These are phyloP conservation scores for Muscicapa adusta DNA, from an alignment of 2,113 vertebrate species.

Conservation along the genomic window DNA sequence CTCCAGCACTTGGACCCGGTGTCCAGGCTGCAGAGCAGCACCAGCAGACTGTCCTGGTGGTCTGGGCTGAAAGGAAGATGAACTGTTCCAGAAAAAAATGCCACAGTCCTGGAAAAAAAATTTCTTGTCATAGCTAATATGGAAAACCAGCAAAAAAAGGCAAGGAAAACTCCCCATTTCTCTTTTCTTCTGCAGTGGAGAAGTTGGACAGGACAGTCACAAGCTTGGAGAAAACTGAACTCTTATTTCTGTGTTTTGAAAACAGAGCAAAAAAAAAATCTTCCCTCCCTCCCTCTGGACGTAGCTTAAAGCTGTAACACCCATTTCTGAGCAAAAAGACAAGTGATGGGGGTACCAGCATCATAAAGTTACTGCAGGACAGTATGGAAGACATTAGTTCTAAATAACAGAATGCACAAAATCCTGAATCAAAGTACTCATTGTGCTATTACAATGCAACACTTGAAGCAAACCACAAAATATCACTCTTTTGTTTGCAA, in stretches of 20 bases:
- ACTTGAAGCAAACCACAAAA: not conserved
- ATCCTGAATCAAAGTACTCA: not conserved
- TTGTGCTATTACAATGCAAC: not conserved
- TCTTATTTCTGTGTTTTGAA: not conserved
- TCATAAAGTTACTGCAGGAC: not conserved
- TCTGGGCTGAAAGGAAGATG: fast-evolving
- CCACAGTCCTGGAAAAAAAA: not conserved
- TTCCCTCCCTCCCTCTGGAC: no score
- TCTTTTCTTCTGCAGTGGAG: not conserved
- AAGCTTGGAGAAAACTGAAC: not conserved
- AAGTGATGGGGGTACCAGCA: not conserved
- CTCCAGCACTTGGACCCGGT: fast-evolving
- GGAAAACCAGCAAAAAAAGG: not conserved
- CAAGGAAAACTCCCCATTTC: no score
- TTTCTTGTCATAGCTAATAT: not conserved
- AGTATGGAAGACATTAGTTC: not conserved
- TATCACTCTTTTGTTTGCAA: not conserved
- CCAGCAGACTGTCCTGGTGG: no score
- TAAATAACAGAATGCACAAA: not conserved
- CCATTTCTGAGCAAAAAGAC: not conserved
- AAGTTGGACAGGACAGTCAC: fast-evolving
- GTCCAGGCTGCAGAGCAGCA: not conserved
- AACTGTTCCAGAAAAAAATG: not conserved
- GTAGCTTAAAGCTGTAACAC: not conserved
- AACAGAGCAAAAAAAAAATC: no score